Evolutionary conservation across 1,140 invertebrate species (phyloP).

Genomic region (Drosophila arawakana): DNA sequence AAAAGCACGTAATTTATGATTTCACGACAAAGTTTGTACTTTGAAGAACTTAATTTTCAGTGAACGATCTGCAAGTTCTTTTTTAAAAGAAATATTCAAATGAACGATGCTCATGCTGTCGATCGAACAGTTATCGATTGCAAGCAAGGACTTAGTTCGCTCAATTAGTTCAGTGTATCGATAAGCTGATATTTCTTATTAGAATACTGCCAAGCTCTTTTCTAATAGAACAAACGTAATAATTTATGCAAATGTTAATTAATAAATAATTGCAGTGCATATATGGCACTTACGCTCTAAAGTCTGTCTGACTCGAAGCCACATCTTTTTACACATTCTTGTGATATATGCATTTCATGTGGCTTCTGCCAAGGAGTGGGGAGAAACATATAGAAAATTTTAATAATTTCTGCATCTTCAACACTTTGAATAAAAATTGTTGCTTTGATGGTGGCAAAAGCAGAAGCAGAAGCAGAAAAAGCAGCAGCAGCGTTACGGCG

Average conservation of each 20-base stretch:
- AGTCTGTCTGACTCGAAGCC: slow-evolving; percentile 14
- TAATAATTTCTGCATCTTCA: slow-evolving; percentile 82
- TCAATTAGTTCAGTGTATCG: neutral
- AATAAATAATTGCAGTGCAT: neutral
- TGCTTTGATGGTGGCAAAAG: slow-evolving; percentile 66
- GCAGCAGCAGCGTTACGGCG: slow-evolving; percentile 36
- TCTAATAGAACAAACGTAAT: neutral
- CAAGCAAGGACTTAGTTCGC: neutral
- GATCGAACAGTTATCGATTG: neutral
- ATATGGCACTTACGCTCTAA: neutral
- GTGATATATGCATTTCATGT: slow-evolving; percentile 51
- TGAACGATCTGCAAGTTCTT: neutral
- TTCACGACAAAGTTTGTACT: neutral
- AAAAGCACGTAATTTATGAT: slow-evolving; percentile 33
- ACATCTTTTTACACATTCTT: slow-evolving; percentile 42
- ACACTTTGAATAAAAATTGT: slow-evolving; percentile 81
- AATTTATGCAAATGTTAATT: neutral
- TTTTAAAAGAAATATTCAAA: neutral
- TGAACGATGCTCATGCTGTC: neutral
- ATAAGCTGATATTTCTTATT: too few relatives aligned
- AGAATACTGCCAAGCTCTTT: neutral
- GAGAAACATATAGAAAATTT: slow-evolving; percentile 60
- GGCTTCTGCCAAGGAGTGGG: neutral
- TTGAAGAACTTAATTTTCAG: neutral
- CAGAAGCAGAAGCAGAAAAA: neutral